A percentile compares a stretch with the other conserved stretches of the same genome.
Conservation (phyloP, 1,140 invertebrate species). For the Euura saliciscinereae region DNA sequence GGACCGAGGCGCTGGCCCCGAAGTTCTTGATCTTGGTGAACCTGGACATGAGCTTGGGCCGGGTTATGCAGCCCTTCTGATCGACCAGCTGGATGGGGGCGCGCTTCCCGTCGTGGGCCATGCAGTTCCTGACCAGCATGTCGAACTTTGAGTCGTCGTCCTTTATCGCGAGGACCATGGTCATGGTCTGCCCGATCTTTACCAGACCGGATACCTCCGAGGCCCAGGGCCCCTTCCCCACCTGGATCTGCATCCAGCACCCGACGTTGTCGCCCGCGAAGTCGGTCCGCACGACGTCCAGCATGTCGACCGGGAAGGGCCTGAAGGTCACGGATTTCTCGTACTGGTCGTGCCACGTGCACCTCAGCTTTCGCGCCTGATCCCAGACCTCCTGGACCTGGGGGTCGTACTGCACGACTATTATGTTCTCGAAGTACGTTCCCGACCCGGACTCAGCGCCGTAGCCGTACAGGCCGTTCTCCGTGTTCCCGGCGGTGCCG, state of each 20-base stretch:
- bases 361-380: constrained; percentile 88
- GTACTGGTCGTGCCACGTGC: constrained; percentile 96
- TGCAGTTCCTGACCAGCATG: constrained; percentile 93
- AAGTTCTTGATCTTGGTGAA: constrained; percentile 97
- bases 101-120: constrained; percentile 92
- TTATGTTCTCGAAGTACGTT: constrained; percentile 94
- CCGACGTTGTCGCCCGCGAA: constrained; percentile 95
- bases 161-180: constrained; percentile 95
- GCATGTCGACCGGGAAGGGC: constrained; percentile 94
- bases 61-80: constrained; percentile 88
- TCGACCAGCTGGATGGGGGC: constrained; percentile 95
- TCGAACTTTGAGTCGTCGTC: constrained; percentile 96
- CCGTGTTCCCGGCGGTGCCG: constrained; percentile 89
- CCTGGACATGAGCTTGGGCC: constrained; percentile 91
- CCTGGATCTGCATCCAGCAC: constrained; percentile 95
- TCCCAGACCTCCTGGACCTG: constrained; percentile 97
- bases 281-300: constrained; percentile 90
- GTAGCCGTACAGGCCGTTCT: constrained; percentile 84
- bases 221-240: constrained; percentile 95
- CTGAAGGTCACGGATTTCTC: constrained; percentile 95
- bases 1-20: constrained; percentile 87
- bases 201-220: constrained; percentile 93
- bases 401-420: constrained; percentile 93
- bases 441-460: constrained; percentile 85
- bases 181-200: constrained; percentile 96